phyloP scores from a whole-genome alignment of 2,113 vertebrate genomes.

The Hystrix brachyura region DNA sequence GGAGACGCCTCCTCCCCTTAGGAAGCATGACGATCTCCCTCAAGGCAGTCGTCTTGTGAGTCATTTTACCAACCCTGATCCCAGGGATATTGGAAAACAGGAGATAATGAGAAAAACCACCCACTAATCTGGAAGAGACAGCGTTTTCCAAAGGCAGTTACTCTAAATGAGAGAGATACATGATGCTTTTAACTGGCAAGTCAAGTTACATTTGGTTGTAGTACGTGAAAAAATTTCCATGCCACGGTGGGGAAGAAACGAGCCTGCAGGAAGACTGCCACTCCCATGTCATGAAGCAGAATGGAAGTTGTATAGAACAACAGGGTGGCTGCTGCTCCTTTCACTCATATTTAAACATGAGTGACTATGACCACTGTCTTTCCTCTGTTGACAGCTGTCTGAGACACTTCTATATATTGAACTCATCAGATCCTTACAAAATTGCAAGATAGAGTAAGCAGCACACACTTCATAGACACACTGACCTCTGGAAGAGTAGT shows the following conservation, averaged over 20 bases:
- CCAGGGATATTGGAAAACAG: neutral
- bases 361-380: neutral
- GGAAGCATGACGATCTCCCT: neutral
- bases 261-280: neutral
- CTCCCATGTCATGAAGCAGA: neutral
- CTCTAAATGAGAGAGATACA: neutral
- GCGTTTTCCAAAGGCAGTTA: neutral
- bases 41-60: neutral
- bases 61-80: neutral
- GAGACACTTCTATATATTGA: neutral
- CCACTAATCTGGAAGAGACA: neutral
- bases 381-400: neutral
- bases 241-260: neutral
- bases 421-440: neutral
- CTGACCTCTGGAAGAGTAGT: neutral
- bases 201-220: neutral
- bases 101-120: neutral
- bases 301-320: neutral
- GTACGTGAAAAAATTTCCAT: neutral
- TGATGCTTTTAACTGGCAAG: neutral
- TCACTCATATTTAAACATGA: neutral
- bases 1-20: neutral
- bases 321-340: neutral
- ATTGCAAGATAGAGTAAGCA: neutral
- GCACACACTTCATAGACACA: neutral